Evolutionary conservation across 2,888 invertebrate genomes (phyloP).

Genomic region (Lepidonotus clava): DNA sequence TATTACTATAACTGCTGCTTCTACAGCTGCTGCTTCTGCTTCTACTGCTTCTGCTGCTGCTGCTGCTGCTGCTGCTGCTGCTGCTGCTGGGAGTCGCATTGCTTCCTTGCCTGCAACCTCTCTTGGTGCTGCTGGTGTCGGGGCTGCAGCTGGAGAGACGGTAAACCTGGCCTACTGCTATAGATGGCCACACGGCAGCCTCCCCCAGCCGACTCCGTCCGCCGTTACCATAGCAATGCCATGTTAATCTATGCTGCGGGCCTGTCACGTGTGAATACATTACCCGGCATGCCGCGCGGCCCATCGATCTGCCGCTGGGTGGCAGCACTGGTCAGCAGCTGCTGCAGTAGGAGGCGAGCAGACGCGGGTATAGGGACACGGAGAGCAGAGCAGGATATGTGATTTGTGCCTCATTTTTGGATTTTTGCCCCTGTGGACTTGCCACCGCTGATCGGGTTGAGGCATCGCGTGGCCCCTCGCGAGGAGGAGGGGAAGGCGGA

Average conservation of each 20-base stretch:
- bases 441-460: background rate
- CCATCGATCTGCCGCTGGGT: background rate
- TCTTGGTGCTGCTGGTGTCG: background rate
- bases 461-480: background rate
- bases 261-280: constrained; percentile 7
- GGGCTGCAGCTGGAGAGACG: background rate
- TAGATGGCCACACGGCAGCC: background rate
- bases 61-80: background rate
- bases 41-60: background rate
- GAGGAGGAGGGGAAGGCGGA: constrained; percentile 18
- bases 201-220: background rate
- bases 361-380: no score
- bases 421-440: no score
- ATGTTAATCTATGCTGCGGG: constrained; percentile 13
- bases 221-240: constrained; percentile 22
- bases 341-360: background rate
- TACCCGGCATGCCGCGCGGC: background rate
- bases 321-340: background rate
- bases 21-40: background rate
- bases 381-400: no score
- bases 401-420: no score
- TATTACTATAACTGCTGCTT: background rate
- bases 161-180: background rate
- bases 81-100: background rate
- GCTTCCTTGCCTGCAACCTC: background rate